Evolutionary conservation across 1,140 invertebrate genomes (phyloP).

Genomic region (Pseudomyrmex concolor): DNA sequence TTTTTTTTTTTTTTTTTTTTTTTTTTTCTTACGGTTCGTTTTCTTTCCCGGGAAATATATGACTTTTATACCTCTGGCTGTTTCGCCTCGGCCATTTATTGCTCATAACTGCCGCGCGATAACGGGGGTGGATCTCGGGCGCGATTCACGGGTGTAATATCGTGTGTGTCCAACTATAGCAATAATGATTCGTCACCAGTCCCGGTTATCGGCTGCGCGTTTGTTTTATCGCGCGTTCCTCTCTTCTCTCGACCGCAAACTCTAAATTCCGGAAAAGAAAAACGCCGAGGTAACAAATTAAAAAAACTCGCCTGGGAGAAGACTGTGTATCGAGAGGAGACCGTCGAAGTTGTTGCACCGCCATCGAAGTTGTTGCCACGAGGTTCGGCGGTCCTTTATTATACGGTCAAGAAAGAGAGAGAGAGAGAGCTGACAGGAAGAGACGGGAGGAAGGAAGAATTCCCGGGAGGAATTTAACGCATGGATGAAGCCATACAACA

Average conservation of each 20-base stretch:
- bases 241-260: not conserved
- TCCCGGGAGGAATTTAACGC: conserved; percentile 83
- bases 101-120: conserved; percentile 25
- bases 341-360: conserved; percentile 53
- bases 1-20: not conserved
- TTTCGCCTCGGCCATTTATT: conserved; percentile 46
- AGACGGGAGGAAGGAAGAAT: conserved; percentile 73
- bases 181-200: conserved; percentile 47
- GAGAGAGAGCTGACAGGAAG: not conserved
- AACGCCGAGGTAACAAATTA: conserved; percentile 41
- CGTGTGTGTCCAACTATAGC: not conserved
- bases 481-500: conserved; percentile 79
- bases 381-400: conserved; percentile 24
- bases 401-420: not conserved
- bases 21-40: not conserved
- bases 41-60: conserved; percentile 38
- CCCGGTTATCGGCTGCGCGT: not conserved
- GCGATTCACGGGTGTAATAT: conserved; percentile 24
- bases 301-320: conserved; percentile 39
- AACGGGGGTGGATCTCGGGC: not conserved
- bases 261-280: not conserved
- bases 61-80: not conserved
- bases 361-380: conserved; percentile 57
- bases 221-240: not conserved
- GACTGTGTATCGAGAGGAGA: conserved; percentile 23